Percentiles rank a stretch among this genome's conserved stretches.
Evolutionary conservation across 2,888 invertebrate genomes (phyloP).

Genomic region (Incurvaria masculella): DNA sequence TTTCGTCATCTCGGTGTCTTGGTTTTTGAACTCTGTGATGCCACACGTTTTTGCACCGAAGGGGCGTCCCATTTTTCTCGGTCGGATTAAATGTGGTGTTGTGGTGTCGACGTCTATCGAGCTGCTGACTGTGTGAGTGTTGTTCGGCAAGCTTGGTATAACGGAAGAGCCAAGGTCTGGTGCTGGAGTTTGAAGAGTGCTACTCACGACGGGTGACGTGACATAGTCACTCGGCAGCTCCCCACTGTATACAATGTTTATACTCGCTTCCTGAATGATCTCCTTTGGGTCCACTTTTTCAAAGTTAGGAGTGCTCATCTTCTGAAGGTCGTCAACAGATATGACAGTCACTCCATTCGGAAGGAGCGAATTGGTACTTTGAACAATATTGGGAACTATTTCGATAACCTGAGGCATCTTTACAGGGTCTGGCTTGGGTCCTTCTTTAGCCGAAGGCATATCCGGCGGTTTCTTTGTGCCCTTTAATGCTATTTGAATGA

Average conservation of each 20-base stretch:
- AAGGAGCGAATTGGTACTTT: constrained; percentile 27
- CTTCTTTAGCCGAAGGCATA: constrained; percentile 31
- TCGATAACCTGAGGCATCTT: constrained; percentile 49
- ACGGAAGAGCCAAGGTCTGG: neutral
- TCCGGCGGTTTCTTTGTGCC: constrained; percentile 28
- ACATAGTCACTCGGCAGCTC: constrained; percentile 17
- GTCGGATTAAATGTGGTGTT: neutral
- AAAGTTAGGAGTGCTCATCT: constrained; percentile 48
- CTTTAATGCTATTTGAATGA: constrained; percentile 46
- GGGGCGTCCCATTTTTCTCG: too few relatives aligned
- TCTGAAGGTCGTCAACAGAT: constrained; percentile 44
- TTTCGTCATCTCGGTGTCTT: constrained; percentile 15
- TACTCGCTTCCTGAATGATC: constrained; percentile 48
- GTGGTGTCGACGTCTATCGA: neutral
- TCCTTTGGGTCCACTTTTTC: constrained; percentile 48
- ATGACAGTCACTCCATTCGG: constrained; percentile 46
- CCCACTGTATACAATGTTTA: constrained; percentile 41
- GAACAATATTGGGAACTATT: constrained; percentile 37
- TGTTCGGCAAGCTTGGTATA: too few relatives aligned
- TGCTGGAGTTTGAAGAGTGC: neutral
- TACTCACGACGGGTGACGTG: constrained; percentile 14
- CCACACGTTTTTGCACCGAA: neutral
- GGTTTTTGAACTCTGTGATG: constrained; percentile 14
- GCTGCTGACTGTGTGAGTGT: too few relatives aligned
- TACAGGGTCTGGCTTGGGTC: constrained; percentile 24